These are phyloP conservation scores for Vanessa atalanta DNA, from an alignment of 1,140 invertebrate genomes.

Conservation along the genomic window DNA sequence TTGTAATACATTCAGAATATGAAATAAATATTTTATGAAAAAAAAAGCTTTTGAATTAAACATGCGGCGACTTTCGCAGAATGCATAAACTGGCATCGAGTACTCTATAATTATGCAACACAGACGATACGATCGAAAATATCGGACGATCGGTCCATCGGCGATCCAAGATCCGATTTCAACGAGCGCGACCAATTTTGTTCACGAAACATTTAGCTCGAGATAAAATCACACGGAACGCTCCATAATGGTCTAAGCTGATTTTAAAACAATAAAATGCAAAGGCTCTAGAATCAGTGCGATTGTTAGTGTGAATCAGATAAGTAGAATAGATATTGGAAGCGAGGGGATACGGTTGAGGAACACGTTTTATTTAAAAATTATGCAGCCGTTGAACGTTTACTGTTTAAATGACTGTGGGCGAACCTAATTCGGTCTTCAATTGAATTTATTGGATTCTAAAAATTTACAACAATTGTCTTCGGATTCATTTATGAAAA, in stretches of 20 bases:
- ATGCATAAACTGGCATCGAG: conserved; percentile 47
- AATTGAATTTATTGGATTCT: conserved; percentile 37
- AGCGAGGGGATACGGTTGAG: conserved; percentile 54
- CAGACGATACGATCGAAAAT: conserved; percentile 60
- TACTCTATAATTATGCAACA: conserved; percentile 72
- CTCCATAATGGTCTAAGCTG: conserved; percentile 59
- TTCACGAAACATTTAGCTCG: conserved; percentile 69
- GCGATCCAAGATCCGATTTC: conserved; percentile 49
- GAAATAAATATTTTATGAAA: conserved; percentile 21
- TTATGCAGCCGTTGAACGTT: conserved; percentile 50
- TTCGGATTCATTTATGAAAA: neutral
- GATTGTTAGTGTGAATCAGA: conserved; percentile 74
- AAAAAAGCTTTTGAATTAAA: conserved; percentile 50
- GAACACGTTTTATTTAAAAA: conserved; percentile 53
- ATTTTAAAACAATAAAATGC: conserved; percentile 76
- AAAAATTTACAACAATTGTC: conserved; percentile 16
- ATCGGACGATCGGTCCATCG: conserved; percentile 57
- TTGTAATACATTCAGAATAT: conserved; percentile 15
- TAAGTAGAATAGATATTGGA: conserved; percentile 66
- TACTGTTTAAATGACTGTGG: conserved; percentile 37
- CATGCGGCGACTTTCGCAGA: conserved; percentile 50
- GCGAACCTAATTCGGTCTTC: conserved; percentile 39
- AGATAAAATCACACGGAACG: conserved; percentile 69
- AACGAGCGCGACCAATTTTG: conserved; percentile 75
- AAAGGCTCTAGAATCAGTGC: conserved; percentile 60